phyloP scores from a whole-genome alignment of 2,797 vertebrate genomes.

The Anabas testudineus region DNA sequence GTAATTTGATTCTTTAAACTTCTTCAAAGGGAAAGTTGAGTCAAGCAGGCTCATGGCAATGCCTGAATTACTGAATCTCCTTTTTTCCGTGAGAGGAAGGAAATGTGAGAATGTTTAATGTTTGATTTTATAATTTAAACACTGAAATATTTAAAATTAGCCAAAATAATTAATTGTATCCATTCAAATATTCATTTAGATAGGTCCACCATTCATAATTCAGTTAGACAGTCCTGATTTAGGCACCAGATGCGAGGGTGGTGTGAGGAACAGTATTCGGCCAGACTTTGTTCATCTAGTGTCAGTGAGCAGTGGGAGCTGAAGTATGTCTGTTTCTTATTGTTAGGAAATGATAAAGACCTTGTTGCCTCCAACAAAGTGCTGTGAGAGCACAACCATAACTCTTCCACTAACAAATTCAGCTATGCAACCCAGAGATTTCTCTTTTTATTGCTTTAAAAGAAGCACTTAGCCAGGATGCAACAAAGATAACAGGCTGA shows the following conservation, averaged over 20 bases:
- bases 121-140: constrained; percentile 34
- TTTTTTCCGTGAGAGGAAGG: constrained; percentile 12
- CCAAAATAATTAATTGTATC: constrained; percentile 64
- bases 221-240: constrained; percentile 31
- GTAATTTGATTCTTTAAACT: constrained; percentile 62
- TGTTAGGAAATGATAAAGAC: constrained; percentile 12
- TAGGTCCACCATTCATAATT: constrained; percentile 51
- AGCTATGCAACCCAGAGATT: constrained; percentile 12
- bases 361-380: neutral
- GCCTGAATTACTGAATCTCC: constrained; percentile 37
- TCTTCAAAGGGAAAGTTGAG: constrained; percentile 68
- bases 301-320: constrained; percentile 9
- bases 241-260: constrained; percentile 17
- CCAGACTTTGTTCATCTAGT: constrained; percentile 3
- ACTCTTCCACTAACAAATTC: constrained; percentile 19
- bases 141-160: constrained; percentile 61
- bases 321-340: constrained; percentile 19
- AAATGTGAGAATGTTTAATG: constrained; percentile 49
- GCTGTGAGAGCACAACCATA: constrained; percentile 5
- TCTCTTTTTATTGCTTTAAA: constrained; percentile 34
- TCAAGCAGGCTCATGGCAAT: constrained; percentile 42
- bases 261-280: constrained; percentile 16
- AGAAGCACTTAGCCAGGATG: constrained; percentile 26
- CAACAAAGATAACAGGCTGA: constrained; percentile 25
- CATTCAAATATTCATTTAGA: constrained; percentile 70